Evolutionary conservation across 2,888 invertebrate species (phyloP).

Genomic region (Drosophila tripunctata): DNA sequence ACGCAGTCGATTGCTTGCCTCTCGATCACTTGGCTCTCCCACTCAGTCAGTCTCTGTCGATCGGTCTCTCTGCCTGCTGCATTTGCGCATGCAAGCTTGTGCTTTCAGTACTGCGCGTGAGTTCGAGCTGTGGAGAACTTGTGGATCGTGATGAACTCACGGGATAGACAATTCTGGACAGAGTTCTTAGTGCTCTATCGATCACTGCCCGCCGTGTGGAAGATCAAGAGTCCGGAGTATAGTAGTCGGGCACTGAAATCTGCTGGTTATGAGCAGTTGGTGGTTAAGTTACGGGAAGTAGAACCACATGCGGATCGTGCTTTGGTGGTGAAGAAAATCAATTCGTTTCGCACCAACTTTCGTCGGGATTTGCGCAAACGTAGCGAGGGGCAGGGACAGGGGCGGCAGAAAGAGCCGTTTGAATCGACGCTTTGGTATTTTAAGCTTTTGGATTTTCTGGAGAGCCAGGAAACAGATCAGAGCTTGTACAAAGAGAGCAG

Average conservation of each 20-base stretch:
- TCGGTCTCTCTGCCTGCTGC: slow-evolving; percentile 6
- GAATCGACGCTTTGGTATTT: slow-evolving; percentile 56
- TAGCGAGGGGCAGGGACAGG: background rate
- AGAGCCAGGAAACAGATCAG: slow-evolving; percentile 52
- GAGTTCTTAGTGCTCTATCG: slow-evolving; percentile 60
- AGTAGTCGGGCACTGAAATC: slow-evolving; percentile 40
- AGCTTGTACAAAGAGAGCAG: slow-evolving; percentile 1
- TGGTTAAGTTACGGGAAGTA: slow-evolving; percentile 49
- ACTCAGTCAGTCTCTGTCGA: background rate
- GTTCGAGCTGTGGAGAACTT: slow-evolving; percentile 31
- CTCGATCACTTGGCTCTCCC: background rate
- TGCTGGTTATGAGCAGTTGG: slow-evolving; percentile 49
- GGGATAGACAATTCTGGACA: slow-evolving; percentile 56
- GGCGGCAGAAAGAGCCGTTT: slow-evolving; percentile 25
- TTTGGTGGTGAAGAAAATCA: slow-evolving; percentile 52
- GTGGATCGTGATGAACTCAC: slow-evolving; percentile 42
- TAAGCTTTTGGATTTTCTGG: slow-evolving; percentile 42
- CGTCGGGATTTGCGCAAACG: slow-evolving; percentile 52
- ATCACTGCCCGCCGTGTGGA: slow-evolving; percentile 57
- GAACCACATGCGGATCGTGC: slow-evolving; percentile 52
- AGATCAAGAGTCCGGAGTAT: slow-evolving; percentile 54
- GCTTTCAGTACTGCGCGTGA: slow-evolving; percentile 39
- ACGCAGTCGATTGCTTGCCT: background rate
- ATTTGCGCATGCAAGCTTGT: slow-evolving; percentile 67
- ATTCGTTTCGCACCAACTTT: slow-evolving; percentile 60